These are phyloP conservation scores for Paguma larvata DNA, from an alignment of 2,797 vertebrate genomes.

Conservation along the genomic window DNA sequence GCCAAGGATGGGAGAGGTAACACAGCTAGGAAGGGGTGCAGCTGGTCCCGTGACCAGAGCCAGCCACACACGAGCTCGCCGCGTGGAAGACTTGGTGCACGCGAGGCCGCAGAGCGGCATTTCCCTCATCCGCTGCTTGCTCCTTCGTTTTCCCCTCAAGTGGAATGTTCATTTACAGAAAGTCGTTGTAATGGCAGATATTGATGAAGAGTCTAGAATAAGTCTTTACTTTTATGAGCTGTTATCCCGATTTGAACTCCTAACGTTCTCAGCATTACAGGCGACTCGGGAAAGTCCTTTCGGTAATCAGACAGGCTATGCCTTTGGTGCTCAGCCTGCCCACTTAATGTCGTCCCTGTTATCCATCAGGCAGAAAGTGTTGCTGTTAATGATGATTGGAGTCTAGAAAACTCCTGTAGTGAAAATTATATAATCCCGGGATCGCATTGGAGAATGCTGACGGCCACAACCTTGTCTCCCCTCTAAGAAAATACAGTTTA, in stretches of 20 bases:
- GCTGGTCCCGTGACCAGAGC: neutral
- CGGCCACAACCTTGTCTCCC: neutral
- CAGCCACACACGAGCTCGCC: fast-evolving
- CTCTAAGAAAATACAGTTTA: neutral
- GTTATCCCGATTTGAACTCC: neutral
- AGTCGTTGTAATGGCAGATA: neutral
- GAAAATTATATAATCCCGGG: neutral
- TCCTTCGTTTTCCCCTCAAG: neutral
- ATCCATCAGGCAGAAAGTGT: neutral
- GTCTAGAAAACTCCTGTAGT: neutral
- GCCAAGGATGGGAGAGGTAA: neutral
- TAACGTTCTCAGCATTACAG: neutral
- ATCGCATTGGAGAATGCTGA: neutral
- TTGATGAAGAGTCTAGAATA: neutral
- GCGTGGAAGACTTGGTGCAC: neutral
- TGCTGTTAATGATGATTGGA: neutral
- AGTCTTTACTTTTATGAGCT: neutral
- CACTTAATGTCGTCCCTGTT: neutral
- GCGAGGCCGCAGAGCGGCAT: too few species aligned
- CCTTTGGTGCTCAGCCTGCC: neutral
- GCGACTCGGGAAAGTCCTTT: neutral
- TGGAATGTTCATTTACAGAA: neutral
- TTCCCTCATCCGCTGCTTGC: too few species aligned
- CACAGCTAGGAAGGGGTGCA: neutral
- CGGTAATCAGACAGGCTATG: neutral